Evolutionary conservation across 23 tunicate species (phyloP), one percentile per base, ranked within the genome.

Genomic region (Diplosoma virens): DNA sequence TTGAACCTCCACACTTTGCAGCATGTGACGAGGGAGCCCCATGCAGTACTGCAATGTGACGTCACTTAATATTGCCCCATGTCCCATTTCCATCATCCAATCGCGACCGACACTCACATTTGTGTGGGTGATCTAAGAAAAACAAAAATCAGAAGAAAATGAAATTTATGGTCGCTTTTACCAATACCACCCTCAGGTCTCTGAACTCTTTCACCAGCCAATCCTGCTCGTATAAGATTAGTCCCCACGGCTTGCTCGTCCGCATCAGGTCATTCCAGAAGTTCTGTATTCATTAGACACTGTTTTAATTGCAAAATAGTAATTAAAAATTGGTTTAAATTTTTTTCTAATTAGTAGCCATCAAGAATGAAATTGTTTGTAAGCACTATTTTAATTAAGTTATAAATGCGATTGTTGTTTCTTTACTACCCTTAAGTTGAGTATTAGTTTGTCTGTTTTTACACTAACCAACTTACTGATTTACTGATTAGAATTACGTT

Each of bases 171-270:
- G 1, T 63, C 59, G 21, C n/a, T n/a, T n/a, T n/a, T n/a, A n/a
- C n/a, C n/a, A 30, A 31, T 0, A 47, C 33, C 32, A 89, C 96
- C 67, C 47, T 70, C 77, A 89, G 67, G 7, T 69, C 74, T 45
- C 28, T 56, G 33, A 75, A 81, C 53, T 93, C 87, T 18, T 16
- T 33, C 52, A 87, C 90, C 32, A 93, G 81, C 98, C 98, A 93
- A 69, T 86, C 98, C 56, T 93, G 98, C 55, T 93, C 98, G 59
- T 93, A 93, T n/a, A 81, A 75, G 3, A 75, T 81, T 35, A 93
- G 36, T 45, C 98, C 98, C 98, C 98, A 93, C 1, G 79, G 41
- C 47, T 93, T 81, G 35, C 83, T 66, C 21, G 85, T 46, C 28
- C 75, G 74, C 30, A 93, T 32, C 18, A 93, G 55, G 50, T 93